Base-by-base conservation (phyloP, 2,888 invertebrate species). In the Melinaea menophilus region DNA sequence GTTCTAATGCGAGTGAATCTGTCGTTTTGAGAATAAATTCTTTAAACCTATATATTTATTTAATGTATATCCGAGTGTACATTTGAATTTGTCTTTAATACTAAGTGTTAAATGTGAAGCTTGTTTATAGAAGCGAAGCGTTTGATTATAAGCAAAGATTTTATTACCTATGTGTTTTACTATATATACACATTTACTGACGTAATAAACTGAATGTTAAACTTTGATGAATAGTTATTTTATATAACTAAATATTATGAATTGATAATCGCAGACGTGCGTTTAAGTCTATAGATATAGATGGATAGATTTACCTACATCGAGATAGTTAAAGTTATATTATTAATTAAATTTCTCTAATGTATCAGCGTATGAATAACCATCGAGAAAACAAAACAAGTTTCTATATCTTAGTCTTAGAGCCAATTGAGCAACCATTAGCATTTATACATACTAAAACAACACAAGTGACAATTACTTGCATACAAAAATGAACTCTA, bases 371-470 rank as follows among this genome's bases (percentile, higher is more conserved):
- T 64, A 66, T 68, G 62, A 64, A 61, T 65, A 62, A 59, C 58
- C 56, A 64, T 60, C 55, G 37, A 58, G 59, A 60, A 56, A 62
- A 65, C 80, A 79, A 79, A 82, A 86, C 81, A 81, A 81, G 80
- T 81, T 79, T 73, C 80, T 76, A 78, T 84, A 85, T 81, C 81
- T 79, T 76, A 80, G 77, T 70, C 69, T 76, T 70, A 81, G 84
- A 84, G 80, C 85, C 88, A 88, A 88, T 88, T 86, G 86, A 85
- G 86, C 83, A 81, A 77, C 85, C 82, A 85, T 85, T 84, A 82
- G 66, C 77, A 75, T 75, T 33, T 22, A 47, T 56, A 33, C 34
- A 57, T 31, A 7, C 13, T 13, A 35, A 56, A 80, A 80, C 22
- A 73, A 62, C 73, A 7, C 65, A 81, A 59, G 59, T 65, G 45